Evolutionary conservation across 2,797 vertebrate genomes (phyloP), one percentile per base, ranked within the genome.

Genomic region (Siniperca scherzeri): DNA sequence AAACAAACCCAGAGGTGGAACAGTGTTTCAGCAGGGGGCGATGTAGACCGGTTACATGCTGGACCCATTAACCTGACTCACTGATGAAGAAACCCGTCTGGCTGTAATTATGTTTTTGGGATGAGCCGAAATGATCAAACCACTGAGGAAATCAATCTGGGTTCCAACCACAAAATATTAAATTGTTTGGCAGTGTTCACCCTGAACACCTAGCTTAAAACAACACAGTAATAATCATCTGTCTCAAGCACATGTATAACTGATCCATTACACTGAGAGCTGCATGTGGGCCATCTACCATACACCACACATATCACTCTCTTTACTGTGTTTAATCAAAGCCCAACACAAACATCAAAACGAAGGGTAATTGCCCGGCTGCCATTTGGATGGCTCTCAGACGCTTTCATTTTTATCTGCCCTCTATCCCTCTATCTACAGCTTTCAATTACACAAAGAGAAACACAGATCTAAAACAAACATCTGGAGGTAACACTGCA

Each of bases 141-240:
- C 84, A 73, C 84, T 0, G 79, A 92, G 86, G 87, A 90, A 90
- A 92, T 91, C 83, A 90, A 66, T 38, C 56, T 14, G 30, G 9
- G 61, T 69, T 84, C 61, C 60, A 67, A 62, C 40, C 42, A 70
- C 57, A 69, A 74, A 79, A 78, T 67, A 44, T 74, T 3, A 75
- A 71, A 85, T 80, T 64, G 75, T 87, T 86, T 91, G 82, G 79
- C 87, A 88, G 83, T 67, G n/a, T 52, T 77, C 19, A 8, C 25
- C 72, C 77, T n/a, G 40, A 81, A 79, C 68, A 80, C 56, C 82
- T 59, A 48, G 70, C 66, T 74, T 81, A 64, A 82, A 91, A 79
- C 76, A 81, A 53, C 70, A 72, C 50, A 40, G 74, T 50, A 75
- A 81, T 74, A 75, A 83, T 77, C 75, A 65, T 81, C 53, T 62